Base-by-base conservation (phyloP, 2,888 invertebrate genomes). In the Ceramica pisi region DNA sequence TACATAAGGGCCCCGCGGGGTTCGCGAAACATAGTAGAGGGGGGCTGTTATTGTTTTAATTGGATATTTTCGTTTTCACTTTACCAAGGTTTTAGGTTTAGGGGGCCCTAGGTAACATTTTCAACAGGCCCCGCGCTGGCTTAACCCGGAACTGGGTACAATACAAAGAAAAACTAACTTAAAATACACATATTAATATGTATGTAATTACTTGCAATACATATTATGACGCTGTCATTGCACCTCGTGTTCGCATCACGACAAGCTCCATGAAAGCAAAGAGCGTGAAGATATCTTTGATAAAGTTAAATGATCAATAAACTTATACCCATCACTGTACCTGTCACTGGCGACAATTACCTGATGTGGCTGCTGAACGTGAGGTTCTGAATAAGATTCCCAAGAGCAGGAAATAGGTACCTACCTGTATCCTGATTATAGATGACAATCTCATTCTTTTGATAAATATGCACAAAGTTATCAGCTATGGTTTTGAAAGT, bases 261-360 rank as follows among this genome's bases (percentile, higher is more conserved):
- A 69, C 48, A 1, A 55, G 53, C 55, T 48, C 70, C 41, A 44
- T 50, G 55, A 12, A 48, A 26, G 12, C 48, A 50, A 70, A 70
- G 53, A 70, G 48, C 73, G 60, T 74, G 59, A 74, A 70, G 73
- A 77, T 77, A 59, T 46, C 23, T 19, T 8, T 44, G 78, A 77
- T 71, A 71, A 78, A 38, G 23, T 44, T 35, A 44, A 50, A 57
- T n/a, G 67, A 14, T 67, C 41, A 75, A 44, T 75, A 48, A 57
- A 44, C 44, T 38, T 74, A 63, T 14, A 23, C 1, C 41, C 35
- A 35, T 23, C 41, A 64, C 12, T 66, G 41, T n/a, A 35, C 5
- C n/a, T 44, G 16, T 35, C 19, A 48, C 6, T 62, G 51, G 35
- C 44, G 0, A 10, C 12, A n/a, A 50, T 21, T 26, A 3, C 26